These are phyloP conservation scores for Myrmecophaga tridactyla DNA, from an alignment of 2,113 vertebrate species.

Conservation along the genomic window DNA sequence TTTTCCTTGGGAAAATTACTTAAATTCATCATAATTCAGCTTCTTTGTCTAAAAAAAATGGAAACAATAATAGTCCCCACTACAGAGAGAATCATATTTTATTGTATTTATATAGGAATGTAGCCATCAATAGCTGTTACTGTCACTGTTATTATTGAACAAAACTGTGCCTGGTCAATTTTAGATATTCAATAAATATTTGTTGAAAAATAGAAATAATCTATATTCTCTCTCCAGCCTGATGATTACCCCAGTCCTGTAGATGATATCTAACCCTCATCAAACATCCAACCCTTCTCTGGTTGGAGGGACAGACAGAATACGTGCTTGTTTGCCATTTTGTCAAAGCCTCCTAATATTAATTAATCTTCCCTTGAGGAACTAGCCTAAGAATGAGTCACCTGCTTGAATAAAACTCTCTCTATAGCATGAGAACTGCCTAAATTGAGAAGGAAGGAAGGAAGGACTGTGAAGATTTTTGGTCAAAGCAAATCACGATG, in stretches of 20 bases:
- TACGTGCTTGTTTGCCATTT: not conserved
- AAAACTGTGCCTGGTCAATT: not conserved
- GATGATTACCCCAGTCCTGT: not conserved
- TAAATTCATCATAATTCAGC: not conserved
- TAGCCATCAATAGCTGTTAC: not conserved
- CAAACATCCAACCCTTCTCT: not conserved
- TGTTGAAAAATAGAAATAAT: not conserved
- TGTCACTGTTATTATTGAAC: not conserved
- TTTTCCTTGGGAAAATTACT: not conserved
- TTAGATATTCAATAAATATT: not conserved
- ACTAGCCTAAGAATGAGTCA: not conserved
- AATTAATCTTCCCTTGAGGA: slow-evolving; percentile 27
- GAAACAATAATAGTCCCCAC: not conserved
- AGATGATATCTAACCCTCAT: not conserved
- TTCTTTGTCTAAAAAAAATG: not conserved
- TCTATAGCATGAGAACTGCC: not conserved
- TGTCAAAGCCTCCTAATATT: not conserved
- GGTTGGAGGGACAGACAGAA: not conserved
- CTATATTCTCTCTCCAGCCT: not conserved
- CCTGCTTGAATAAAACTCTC: not conserved
- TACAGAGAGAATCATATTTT: not conserved
- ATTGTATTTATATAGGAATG: not conserved
- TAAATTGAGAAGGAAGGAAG: not conserved
- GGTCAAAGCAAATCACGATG: not conserved
- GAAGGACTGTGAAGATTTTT: not conserved